A percentile compares a stretch with the other conserved stretches of the same genome.
Conservation (phyloP, 2,113 vertebrate species). For the Xiphias gladius region DNA sequence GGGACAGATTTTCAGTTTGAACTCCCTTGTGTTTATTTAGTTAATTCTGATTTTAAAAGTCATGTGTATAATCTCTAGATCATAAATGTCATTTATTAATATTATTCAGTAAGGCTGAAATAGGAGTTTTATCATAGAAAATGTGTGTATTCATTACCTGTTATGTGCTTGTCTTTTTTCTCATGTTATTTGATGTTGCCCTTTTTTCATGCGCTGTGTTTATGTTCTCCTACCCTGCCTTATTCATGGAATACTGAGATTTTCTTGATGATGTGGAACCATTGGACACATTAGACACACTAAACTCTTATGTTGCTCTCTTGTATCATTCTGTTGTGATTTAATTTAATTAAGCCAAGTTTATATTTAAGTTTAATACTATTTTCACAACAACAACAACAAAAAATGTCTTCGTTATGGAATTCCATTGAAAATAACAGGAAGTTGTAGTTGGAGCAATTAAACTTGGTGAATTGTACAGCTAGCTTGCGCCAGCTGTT, state of each 20-base stretch:
- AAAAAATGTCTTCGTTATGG: background rate
- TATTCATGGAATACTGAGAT: no score
- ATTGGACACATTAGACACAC: no score
- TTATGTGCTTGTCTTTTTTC: background rate
- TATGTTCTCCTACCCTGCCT: no score
- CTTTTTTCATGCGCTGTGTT: no score
- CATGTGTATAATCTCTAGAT: background rate
- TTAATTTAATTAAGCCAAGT: background rate
- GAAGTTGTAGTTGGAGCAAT: background rate
- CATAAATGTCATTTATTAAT: background rate
- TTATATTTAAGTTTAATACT: background rate
- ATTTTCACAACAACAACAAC: background rate
- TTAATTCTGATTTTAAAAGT: no score
- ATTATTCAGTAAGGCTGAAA: background rate
- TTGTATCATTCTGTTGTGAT: background rate
- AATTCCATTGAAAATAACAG: conserved; percentile 6
- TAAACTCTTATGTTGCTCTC: background rate
- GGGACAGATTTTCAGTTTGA: background rate
- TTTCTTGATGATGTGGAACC: background rate
- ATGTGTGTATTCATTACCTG: background rate
- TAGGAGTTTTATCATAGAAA: background rate
- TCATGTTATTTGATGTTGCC: background rate
- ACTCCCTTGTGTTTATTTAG: background rate
- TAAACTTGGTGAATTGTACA: background rate
- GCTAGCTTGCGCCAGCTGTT: background rate